A percentile compares a stretch with the other conserved stretches of the same genome.
Conservation (phyloP, 2,888 invertebrate species). For the Drosophila austrosaltans region DNA sequence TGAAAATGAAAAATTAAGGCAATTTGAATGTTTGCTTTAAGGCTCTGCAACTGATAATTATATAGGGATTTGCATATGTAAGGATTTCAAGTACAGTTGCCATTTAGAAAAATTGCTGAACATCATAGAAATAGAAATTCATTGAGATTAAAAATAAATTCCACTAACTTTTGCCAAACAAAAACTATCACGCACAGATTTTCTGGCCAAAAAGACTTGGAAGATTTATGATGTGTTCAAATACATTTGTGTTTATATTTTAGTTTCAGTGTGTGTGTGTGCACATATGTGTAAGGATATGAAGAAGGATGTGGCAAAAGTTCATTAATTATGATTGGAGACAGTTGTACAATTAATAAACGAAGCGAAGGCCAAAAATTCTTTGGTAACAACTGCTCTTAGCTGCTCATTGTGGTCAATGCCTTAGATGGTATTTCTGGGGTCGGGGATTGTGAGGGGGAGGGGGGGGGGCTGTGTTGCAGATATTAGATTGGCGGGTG, state of each 20-base stretch:
- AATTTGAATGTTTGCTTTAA: constrained; percentile 29
- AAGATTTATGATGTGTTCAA: constrained; percentile 75
- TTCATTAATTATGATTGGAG: constrained; percentile 81
- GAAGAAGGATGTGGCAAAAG: constrained; percentile 66
- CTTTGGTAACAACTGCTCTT: constrained; percentile 30
- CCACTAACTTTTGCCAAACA: not conserved
- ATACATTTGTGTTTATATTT: constrained; percentile 66
- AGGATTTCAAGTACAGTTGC: constrained; percentile 30
- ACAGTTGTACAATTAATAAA: constrained; percentile 79
- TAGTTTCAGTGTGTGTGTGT: constrained; percentile 44
- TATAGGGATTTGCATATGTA: constrained; percentile 61
- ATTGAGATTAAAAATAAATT: constrained; percentile 54
- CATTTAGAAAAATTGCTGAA: constrained; percentile 49
- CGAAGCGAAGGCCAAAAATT: constrained; percentile 42
- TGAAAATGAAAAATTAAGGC: constrained; percentile 34
- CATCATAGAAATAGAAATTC: constrained; percentile 52
- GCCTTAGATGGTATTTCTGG: constrained; percentile 14
- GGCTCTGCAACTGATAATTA: constrained; percentile 54
- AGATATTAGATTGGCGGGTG: constrained; percentile 9
- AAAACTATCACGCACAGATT: constrained; percentile 54
- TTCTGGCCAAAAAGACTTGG: constrained; percentile 37
- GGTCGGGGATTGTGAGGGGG: constrained; percentile 24
- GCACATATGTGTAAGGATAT: constrained; percentile 21
- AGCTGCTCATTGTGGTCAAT: constrained; percentile 41
- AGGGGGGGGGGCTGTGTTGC: not conserved